Conservation (phyloP, 2,797 vertebrate genomes). For the Pipistrellus nathusii region DNA sequence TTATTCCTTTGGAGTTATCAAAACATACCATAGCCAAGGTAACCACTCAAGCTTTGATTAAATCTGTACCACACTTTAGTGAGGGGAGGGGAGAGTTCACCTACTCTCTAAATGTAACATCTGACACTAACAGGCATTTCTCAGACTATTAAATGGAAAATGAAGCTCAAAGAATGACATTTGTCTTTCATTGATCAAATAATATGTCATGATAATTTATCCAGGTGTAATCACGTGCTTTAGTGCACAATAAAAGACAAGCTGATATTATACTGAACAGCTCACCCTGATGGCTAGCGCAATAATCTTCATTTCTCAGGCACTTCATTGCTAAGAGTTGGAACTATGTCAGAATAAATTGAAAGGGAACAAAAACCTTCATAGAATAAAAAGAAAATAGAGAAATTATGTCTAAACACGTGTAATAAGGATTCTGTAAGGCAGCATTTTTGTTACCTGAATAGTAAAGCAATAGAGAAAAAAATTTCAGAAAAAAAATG, state of each 20-base stretch:
- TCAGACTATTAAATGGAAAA: constrained; percentile 28
- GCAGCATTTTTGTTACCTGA: constrained; percentile 61
- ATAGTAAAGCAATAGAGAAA: constrained; percentile 49
- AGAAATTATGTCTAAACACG: constrained; percentile 62
- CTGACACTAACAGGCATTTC: neutral
- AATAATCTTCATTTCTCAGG: constrained; percentile 60
- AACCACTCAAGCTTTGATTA: neutral
- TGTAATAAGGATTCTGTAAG: constrained; percentile 66
- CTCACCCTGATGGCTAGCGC: constrained; percentile 15
- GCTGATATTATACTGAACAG: neutral
- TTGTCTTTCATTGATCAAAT: constrained; percentile 37
- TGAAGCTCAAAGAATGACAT: neutral
- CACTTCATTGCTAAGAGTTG: constrained; percentile 10
- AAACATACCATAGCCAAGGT: neutral
- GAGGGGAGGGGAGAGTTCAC: neutral
- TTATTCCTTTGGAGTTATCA: neutral
- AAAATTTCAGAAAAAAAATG: constrained; percentile 12
- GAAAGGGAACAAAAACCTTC: constrained; percentile 38
- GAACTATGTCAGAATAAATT: constrained; percentile 29
- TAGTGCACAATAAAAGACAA: neutral
- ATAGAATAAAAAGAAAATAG: constrained; percentile 61
- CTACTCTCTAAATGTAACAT: neutral
- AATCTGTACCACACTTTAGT: neutral
- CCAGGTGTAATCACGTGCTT: neutral
- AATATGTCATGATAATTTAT: constrained; percentile 45